Conservation (phyloP, 2,888 invertebrate genomes). For the Vandiemenella viatica region DNA sequence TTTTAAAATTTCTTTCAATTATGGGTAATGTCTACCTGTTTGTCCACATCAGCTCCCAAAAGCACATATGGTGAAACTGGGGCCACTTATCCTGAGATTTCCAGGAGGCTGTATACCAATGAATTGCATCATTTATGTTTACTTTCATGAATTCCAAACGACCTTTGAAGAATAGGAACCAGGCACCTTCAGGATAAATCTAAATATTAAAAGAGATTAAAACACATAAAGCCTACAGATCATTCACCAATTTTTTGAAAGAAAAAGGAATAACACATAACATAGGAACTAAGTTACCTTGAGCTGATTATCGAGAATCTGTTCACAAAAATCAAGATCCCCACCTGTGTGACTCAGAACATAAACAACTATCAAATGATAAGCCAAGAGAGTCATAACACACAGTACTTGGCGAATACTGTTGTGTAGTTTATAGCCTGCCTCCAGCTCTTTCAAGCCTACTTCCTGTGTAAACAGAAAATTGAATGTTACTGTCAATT, state of each 20-base stretch:
- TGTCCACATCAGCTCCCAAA: conserved; percentile 89
- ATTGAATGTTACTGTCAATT: conserved; percentile 2
- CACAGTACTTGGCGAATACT: conserved; percentile 77
- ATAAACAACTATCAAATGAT: conserved; percentile 71
- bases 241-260: not conserved
- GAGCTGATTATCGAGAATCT: conserved; percentile 59
- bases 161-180: conserved; percentile 84
- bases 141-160: conserved; percentile 70
- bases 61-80: conserved; percentile 85
- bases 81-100: conserved; percentile 71
- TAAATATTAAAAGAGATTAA: conserved; percentile 24
- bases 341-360: conserved; percentile 69
- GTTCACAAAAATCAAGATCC: conserved; percentile 58
- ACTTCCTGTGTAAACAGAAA: conserved; percentile 43
- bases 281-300: conserved; percentile 26
- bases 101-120: conserved; percentile 67
- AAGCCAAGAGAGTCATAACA: conserved; percentile 68
- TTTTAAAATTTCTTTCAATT: no score
- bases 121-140: conserved; percentile 50
- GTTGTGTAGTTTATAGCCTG: conserved; percentile 50
- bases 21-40: no score
- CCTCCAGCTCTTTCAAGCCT: conserved; percentile 58
- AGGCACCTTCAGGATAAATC: conserved; percentile 68
- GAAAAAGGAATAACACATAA: conserved; percentile 1
- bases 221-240: not conserved